phyloP scores from a whole-genome alignment of 2,797 vertebrate genomes.

The Notamacropus eugenii region DNA sequence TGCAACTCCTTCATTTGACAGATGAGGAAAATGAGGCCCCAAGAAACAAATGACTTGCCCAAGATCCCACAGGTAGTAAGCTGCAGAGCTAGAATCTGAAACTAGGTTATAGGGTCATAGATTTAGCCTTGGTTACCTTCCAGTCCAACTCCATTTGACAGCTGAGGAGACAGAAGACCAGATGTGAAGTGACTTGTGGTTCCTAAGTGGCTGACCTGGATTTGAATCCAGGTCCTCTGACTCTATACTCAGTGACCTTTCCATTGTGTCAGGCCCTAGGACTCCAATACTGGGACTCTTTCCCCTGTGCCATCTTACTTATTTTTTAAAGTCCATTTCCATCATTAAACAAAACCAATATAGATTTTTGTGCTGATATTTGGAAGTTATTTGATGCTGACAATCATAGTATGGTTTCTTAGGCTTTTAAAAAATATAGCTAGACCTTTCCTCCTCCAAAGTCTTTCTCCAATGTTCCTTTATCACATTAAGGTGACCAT shows the following conservation, averaged over 20 bases:
- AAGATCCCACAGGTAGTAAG: neutral
- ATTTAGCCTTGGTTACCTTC: neutral
- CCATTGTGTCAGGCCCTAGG: neutral
- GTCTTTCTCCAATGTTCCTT: neutral
- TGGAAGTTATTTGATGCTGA: neutral
- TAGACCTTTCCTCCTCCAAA: neutral
- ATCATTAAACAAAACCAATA: neutral
- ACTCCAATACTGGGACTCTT: neutral
- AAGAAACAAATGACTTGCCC: neutral
- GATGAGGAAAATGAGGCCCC: neutral
- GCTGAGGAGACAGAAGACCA: neutral
- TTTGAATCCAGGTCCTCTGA: neutral
- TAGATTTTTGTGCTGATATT: neutral
- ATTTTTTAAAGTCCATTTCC: neutral
- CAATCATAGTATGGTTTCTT: neutral
- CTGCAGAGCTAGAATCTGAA: neutral
- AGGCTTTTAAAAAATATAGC: neutral
- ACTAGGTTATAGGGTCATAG: neutral
- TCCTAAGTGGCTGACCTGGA: neutral
- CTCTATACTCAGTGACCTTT: neutral
- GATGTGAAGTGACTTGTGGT: neutral
- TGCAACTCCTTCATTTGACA: neutral
- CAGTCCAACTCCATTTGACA: neutral
- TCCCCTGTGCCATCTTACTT: neutral
- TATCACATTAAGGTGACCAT: neutral